Base-by-base conservation (phyloP, 2,888 invertebrate genomes). In the Andrena flavipes region DNA sequence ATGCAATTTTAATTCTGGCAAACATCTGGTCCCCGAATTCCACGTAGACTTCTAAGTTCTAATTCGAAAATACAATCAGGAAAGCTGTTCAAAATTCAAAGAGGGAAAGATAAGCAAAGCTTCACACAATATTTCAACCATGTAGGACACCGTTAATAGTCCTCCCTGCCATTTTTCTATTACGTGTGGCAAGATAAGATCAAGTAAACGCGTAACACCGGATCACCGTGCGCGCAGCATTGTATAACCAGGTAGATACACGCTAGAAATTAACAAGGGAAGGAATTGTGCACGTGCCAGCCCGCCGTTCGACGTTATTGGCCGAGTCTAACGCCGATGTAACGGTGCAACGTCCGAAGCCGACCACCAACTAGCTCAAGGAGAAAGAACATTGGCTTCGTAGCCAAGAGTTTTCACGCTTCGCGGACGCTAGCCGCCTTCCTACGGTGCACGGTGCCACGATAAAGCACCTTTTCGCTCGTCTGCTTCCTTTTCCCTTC, bases 311-410 rank as follows among this genome's bases (percentile, higher is more conserved):
- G 65, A 76, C 75, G 85, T 85, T 90, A 89, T 89, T 88, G 86
- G 88, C 85, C 82, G 82, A 81, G 84, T 87, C 84, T 87, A 87
- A 88, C 65, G 83, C 78, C 67, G 30, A 30, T 84, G 78, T 82
- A 82, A 86, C 87, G 88, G 88, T 90, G 91, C 89, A 91, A 90
- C 82, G 90, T 87, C 90, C 91, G 89, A 87, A 83, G 82, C 62
- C 86, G 90, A 89, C 88, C 90, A 88, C 88, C 90, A 91, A 89
- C 90, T 90, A 90, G 90, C 90, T 91, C 91, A 91, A 92, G 90
- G 91, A 90, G 88, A 90, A 86, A 91, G 90, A 90, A 87, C 91
- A 90, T 90, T 90, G 91, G 90, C 91, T 90, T 85, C 87, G 87
- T 82, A 89, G 85, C 88, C 87, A 85, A 82, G 84, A 88, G 86